A percentile compares a stretch with the other conserved stretches of the same genome.
Conservation (phyloP, 2,888 invertebrate genomes). For the Netelia melanura region DNA sequence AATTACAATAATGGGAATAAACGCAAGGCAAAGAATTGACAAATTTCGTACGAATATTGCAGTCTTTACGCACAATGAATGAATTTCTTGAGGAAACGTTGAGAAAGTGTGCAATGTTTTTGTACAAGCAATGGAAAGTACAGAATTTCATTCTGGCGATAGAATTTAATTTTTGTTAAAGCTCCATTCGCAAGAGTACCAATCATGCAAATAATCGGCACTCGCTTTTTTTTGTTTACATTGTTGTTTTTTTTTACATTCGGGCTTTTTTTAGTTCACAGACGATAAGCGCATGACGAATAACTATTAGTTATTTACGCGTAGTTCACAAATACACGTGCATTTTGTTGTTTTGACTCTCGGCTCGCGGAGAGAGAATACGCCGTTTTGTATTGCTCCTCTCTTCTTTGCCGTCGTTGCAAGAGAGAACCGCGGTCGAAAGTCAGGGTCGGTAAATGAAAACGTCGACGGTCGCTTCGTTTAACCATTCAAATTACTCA, state of each 20-base stretch:
- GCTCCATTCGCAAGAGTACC: too few species aligned
- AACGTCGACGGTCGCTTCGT: constrained; percentile 56
- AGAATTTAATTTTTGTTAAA: too few species aligned
- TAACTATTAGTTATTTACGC: neutral
- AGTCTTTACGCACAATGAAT: too few species aligned
- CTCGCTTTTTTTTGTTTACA: neutral
- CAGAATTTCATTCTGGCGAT: too few species aligned
- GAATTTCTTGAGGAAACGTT: too few species aligned
- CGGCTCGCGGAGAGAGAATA: neutral
- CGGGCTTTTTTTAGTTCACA: too few species aligned
- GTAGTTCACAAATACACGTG: neutral
- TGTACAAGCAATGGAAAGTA: too few species aligned
- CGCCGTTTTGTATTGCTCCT: constrained; percentile 28
- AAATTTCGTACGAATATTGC: too few species aligned
- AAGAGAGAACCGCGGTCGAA: constrained; percentile 65
- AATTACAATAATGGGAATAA: too few species aligned
- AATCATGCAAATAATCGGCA: too few species aligned
- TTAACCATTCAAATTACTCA: constrained; percentile 68
- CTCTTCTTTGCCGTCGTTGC: constrained; percentile 45
- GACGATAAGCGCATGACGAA: neutral
- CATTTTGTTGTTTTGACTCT: neutral
- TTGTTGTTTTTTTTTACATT: neutral
- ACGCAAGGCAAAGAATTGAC: too few species aligned
- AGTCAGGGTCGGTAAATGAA: constrained; percentile 72
- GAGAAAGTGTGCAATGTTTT: too few species aligned